Evolutionary conservation across 2,888 invertebrate species (phyloP), one percentile per base, ranked within the genome.

Genomic region (Drosophila flavopinicola): DNA sequence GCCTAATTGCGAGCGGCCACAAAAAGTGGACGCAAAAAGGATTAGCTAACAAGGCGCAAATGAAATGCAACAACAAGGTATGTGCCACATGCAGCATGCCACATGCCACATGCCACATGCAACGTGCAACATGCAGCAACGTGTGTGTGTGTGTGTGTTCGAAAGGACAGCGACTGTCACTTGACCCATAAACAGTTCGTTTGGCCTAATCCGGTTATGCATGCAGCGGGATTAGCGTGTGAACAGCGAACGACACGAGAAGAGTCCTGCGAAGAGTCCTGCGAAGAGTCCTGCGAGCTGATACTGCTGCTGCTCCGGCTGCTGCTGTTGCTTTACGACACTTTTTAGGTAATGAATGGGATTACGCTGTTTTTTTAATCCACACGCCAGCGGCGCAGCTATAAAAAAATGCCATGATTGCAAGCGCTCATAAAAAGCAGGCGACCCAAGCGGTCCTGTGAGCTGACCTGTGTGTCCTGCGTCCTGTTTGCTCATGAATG

Each of bases 311-410:
- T 39, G 44, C 25, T 35, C 11, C 15, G 30, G 4, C 15, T 39
- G 42, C 23, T 17, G 27, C 17, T 44, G 25, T 45, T 27, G 57
- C 52, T 70, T 80, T 67, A 80, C 72, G 56, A 75, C 78, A 58
- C 75, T 86, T 80, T 87, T 85, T 83, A 79, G 82, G 82, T 83
- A 87, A 87, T 83, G 87, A 87, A 83, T 83, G 82, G 80, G 70
- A 73, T 78, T 71, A 78, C 47, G 54, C 37, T 54, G 11, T n/a
- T 64, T 75, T 78, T 73, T 73, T 83, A 87, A 85, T 87, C 85
- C 87, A 71, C 73, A 32, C 53, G 38, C 11, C 25, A 13, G 54
- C 29, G 39, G 11, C 38, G 29, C 20, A 10, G 72, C 24, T 61
- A 57, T 76, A 85, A 78, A 85, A 78, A 78, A 85, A 32, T 37